Conservation (phyloP, 2,888 invertebrate genomes). For the Apotomis betuletana region DNA sequence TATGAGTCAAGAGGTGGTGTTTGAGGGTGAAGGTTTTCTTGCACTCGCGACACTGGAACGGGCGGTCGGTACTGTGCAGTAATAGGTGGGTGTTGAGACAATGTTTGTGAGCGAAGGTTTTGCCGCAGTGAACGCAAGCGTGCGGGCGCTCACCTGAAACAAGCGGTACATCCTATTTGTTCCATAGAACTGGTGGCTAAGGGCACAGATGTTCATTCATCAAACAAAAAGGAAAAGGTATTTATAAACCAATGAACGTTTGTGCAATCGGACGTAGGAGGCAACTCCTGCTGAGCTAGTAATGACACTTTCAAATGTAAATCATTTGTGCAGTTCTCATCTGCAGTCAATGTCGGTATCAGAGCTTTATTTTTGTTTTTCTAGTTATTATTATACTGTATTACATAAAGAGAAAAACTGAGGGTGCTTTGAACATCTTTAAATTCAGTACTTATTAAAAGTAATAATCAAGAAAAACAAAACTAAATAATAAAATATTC, state of each 20-base stretch:
- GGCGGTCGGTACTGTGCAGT: slow-evolving; percentile 87
- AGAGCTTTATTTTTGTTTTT: too few relatives aligned
- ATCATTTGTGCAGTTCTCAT: not conserved
- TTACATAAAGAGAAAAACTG: too few relatives aligned
- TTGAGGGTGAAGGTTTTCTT: slow-evolving; percentile 89
- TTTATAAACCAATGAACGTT: not conserved
- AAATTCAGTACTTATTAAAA: too few relatives aligned
- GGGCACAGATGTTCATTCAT: not conserved
- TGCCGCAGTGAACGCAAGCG: slow-evolving; percentile 86
- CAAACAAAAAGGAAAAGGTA: not conserved
- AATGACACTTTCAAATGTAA: not conserved
- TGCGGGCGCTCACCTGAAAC: slow-evolving; percentile 85
- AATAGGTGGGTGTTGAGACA: slow-evolving; percentile 88
- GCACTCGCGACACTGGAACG: slow-evolving; percentile 88
- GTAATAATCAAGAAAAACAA: too few relatives aligned
- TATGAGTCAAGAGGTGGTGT: slow-evolving; percentile 87
- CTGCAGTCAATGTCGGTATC: too few relatives aligned
- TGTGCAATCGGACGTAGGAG: not conserved
- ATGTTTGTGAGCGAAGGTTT: slow-evolving; percentile 88
- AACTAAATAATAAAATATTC: not conserved
- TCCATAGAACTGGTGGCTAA: slow-evolving; percentile 21
- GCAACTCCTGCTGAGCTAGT: not conserved
- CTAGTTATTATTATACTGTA: too few relatives aligned
- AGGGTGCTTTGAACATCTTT: too few relatives aligned
- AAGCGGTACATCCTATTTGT: slow-evolving; percentile 29